Conservation (phyloP, 2,797 vertebrate species). For the Anguilla marmorata region DNA sequence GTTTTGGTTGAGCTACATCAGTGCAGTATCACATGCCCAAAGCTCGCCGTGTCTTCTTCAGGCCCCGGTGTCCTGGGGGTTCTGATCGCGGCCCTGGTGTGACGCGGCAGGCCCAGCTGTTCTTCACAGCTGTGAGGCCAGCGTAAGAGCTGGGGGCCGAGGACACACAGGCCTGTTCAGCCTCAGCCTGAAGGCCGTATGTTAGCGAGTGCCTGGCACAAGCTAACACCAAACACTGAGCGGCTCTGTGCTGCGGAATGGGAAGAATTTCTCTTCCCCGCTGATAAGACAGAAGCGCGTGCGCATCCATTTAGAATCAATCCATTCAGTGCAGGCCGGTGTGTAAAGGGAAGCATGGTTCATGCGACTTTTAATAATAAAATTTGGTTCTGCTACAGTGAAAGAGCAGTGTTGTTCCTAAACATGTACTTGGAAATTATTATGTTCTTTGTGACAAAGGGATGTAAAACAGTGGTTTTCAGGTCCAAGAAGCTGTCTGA, state of each 20-base stretch:
- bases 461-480: background rate
- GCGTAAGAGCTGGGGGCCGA: background rate
- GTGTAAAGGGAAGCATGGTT: constrained; percentile 42
- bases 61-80: background rate
- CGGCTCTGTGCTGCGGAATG: constrained; percentile 59
- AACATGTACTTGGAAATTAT: background rate
- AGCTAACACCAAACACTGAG: constrained; percentile 53
- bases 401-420: background rate
- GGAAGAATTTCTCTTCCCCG: constrained; percentile 61
- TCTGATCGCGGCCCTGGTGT: background rate
- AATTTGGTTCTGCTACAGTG: background rate
- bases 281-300: constrained; percentile 47
- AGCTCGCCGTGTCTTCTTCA: background rate
- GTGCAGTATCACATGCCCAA: background rate
- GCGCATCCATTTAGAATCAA: constrained; percentile 21
- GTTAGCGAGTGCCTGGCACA: constrained; percentile 54
- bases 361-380: background rate
- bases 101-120: background rate
- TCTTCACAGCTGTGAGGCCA: background rate
- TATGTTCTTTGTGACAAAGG: background rate
- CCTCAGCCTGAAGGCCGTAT: constrained; percentile 34
- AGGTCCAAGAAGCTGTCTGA: background rate
- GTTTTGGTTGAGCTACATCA: background rate
- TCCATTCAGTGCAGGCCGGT: constrained; percentile 29
- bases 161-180: constrained; percentile 14